phyloP scores from a whole-genome alignment of 1,140 invertebrate genomes.

The Reticulitermes speratus region DNA sequence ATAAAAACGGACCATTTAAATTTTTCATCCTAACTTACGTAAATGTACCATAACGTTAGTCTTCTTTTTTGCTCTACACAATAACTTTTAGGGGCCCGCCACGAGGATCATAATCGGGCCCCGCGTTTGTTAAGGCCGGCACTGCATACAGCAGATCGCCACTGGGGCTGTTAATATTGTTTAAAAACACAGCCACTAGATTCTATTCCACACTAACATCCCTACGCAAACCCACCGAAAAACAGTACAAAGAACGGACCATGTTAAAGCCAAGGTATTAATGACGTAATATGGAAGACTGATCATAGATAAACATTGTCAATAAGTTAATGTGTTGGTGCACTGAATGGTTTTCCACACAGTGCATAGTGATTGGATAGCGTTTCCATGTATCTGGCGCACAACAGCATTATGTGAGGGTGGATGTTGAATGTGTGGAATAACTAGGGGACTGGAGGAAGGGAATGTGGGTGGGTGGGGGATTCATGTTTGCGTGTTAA shows the following conservation, averaged over 20 bases:
- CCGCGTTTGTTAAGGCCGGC: no score
- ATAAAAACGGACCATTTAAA: no score
- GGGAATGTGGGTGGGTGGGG: not conserved
- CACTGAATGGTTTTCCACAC: not conserved
- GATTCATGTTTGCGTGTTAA: constrained; percentile 11
- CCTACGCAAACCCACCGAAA: not conserved
- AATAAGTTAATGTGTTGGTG: not conserved
- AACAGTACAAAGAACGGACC: not conserved
- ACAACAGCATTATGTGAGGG: constrained; percentile 9
- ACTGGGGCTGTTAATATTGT: not conserved
- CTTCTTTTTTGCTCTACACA: no score
- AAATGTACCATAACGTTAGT: no score
- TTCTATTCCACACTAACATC: not conserved
- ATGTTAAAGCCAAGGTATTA: not conserved
- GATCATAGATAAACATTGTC: not conserved
- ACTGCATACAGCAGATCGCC: not conserved
- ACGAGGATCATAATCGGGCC: no score
- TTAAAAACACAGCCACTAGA: not conserved
- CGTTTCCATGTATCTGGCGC: constrained; percentile 1
- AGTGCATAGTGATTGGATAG: constrained; percentile 2
- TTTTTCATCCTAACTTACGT: no score
- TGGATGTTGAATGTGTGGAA: not conserved
- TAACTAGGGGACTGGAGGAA: not conserved
- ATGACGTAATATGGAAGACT: constrained; percentile 13
- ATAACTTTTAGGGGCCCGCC: no score